Percentiles rank a stretch among this genome's conserved stretches.
phyloP scores from a whole-genome alignment of 2,113 vertebrate species.

The Nibea coibor region DNA sequence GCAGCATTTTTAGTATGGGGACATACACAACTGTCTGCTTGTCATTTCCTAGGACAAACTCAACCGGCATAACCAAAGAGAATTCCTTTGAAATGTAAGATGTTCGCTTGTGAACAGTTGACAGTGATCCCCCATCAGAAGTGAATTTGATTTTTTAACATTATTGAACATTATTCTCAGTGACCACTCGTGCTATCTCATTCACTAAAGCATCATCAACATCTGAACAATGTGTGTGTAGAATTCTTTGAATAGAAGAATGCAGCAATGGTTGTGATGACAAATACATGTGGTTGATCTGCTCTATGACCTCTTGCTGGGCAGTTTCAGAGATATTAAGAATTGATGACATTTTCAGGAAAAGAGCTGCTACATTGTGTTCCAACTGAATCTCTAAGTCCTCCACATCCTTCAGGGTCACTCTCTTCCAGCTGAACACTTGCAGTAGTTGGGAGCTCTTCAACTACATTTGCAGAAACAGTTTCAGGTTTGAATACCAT shows the following conservation, averaged over 20 bases:
- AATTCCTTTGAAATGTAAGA: slow-evolving; percentile 24
- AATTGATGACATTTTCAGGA: slow-evolving; percentile 18
- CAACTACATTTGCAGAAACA: not conserved
- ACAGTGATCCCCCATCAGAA: not conserved
- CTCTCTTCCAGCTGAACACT: not conserved
- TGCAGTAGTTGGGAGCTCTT: not conserved
- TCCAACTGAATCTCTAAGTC: slow-evolving; percentile 15
- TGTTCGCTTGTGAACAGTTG: no score
- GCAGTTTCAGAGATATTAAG: not conserved
- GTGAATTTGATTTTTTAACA: no score
- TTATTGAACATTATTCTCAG: slow-evolving; percentile 18
- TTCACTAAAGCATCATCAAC: slow-evolving; percentile 8
- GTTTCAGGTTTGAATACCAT: slow-evolving; percentile 13
- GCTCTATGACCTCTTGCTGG: slow-evolving; percentile 13
- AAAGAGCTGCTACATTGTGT: slow-evolving; percentile 14
- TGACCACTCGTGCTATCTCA: not conserved
- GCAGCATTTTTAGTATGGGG: slow-evolving; percentile 17
- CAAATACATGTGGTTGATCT: slow-evolving; percentile 18
- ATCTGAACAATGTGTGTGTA: slow-evolving; percentile 3
- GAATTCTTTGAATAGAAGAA: not conserved
- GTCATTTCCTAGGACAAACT: slow-evolving; percentile 10
- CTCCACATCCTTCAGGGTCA: not conserved
- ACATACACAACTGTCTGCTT: slow-evolving; percentile 23
- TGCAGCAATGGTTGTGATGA: slow-evolving; percentile 3
- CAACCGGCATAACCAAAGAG: not conserved